phyloP scores from a whole-genome alignment of 2,797 vertebrate species.

The Choloepus didactylus region DNA sequence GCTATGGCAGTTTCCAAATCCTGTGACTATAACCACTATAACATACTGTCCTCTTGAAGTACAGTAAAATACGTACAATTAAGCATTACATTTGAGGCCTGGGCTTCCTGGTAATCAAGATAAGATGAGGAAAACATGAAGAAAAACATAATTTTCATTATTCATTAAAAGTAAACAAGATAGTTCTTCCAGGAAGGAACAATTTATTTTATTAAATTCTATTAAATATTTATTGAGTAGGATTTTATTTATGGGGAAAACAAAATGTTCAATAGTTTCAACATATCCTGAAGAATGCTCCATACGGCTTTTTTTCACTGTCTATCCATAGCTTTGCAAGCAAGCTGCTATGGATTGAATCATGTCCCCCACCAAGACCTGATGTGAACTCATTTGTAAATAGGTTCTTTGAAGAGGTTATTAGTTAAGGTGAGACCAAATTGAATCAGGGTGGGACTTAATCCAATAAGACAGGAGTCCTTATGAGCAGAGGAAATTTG shows the following conservation, averaged over 20 bases:
- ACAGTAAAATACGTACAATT: slow-evolving; percentile 1
- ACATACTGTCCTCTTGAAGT: background rate
- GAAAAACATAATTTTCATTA: background rate
- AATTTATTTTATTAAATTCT: slow-evolving; percentile 32
- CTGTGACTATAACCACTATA: background rate
- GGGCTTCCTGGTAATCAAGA: background rate
- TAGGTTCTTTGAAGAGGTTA: too few relatives aligned
- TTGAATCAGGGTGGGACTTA: too few relatives aligned
- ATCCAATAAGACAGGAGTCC: too few relatives aligned
- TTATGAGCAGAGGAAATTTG: too few relatives aligned
- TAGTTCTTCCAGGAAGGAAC: background rate
- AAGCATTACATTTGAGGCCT: background rate
- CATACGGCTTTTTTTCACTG: background rate
- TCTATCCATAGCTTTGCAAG: background rate
- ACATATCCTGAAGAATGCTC: background rate
- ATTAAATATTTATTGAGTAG: background rate
- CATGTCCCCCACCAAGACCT: too few relatives aligned
- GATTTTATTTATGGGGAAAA: background rate
- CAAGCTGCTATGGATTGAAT: background rate
- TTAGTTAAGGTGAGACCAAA: too few relatives aligned
- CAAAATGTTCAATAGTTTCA: background rate
- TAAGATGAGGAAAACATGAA: background rate
- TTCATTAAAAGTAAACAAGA: background rate
- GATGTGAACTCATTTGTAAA: too few relatives aligned
- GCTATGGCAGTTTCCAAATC: background rate